Evolutionary conservation across 2,113 vertebrate genomes (phyloP).

Genomic region (Rhea americana): DNA sequence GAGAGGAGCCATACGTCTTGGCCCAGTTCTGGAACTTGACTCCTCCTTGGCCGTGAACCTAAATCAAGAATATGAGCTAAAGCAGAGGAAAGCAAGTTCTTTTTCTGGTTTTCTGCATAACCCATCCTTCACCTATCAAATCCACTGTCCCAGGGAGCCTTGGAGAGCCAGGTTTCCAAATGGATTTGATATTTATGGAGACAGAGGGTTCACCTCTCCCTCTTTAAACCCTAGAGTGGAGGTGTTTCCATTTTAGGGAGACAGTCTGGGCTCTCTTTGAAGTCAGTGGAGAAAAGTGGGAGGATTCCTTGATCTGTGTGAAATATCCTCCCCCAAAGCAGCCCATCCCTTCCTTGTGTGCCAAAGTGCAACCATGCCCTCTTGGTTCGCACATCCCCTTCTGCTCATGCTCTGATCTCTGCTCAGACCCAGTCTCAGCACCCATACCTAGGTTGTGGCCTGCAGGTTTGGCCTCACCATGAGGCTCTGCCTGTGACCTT

Average conservation of each 20-base stretch:
- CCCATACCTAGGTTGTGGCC: neutral
- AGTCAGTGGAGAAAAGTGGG: neutral
- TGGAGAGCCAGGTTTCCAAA: neutral
- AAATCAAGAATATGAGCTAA: neutral
- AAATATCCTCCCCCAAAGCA: neutral
- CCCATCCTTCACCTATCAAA: neutral
- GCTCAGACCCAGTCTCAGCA: neutral
- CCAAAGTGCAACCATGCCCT: no score
- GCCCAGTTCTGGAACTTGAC: slow-evolving; percentile 81
- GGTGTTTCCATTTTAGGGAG: neutral
- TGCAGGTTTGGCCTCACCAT: neutral
- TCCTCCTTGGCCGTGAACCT: slow-evolving; percentile 72
- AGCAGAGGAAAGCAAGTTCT: neutral
- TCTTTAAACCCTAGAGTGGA: neutral
- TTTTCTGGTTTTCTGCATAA: neutral
- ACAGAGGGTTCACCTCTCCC: neutral
- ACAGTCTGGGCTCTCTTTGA: neutral
- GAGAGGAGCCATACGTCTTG: slow-evolving; percentile 73
- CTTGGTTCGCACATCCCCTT: no score
- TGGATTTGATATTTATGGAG: neutral
- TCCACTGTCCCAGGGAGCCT: neutral
- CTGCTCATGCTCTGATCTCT: no score
- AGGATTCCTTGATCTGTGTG: neutral
- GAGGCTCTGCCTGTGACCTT: neutral
- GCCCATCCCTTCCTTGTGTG: no score